These are phyloP conservation scores for Chymomyza amoena DNA, from an alignment of 2,888 invertebrate species.

Conservation along the genomic window DNA sequence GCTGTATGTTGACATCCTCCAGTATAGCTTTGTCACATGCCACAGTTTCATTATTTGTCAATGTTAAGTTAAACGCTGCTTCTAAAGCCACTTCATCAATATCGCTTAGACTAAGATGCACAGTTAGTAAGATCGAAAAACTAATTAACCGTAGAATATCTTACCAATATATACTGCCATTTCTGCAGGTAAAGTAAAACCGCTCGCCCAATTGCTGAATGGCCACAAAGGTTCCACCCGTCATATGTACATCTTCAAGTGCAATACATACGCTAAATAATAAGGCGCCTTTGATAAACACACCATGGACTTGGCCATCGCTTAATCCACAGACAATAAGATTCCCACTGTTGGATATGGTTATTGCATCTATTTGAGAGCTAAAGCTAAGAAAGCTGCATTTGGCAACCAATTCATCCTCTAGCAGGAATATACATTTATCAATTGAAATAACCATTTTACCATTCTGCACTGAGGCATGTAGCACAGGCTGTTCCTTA, in stretches of 20 bases:
- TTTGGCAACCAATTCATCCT: constrained; percentile 75
- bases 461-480: constrained; percentile 72
- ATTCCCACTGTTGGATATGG: constrained; percentile 74
- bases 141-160: neutral
- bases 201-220: constrained; percentile 64
- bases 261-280: constrained; percentile 73
- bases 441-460: constrained; percentile 76
- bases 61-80: constrained; percentile 55
- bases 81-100: constrained; percentile 72
- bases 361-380: constrained; percentile 71
- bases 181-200: constrained; percentile 72
- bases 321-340: constrained; percentile 75
- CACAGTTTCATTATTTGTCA: constrained; percentile 69
- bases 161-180: constrained; percentile 76
- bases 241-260: constrained; percentile 66
- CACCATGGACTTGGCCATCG: constrained; percentile 77
- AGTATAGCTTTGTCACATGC: constrained; percentile 61
- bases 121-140: neutral
- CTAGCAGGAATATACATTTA: constrained; percentile 72
- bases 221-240: constrained; percentile 62
- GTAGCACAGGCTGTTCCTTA: constrained; percentile 67
- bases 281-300: constrained; percentile 74
- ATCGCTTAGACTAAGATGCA: constrained; percentile 60
- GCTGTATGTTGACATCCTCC: constrained; percentile 64
- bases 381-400: constrained; percentile 74